phyloP scores from a whole-genome alignment of 2,888 invertebrate genomes.

The Polylopha cassiicola region DNA sequence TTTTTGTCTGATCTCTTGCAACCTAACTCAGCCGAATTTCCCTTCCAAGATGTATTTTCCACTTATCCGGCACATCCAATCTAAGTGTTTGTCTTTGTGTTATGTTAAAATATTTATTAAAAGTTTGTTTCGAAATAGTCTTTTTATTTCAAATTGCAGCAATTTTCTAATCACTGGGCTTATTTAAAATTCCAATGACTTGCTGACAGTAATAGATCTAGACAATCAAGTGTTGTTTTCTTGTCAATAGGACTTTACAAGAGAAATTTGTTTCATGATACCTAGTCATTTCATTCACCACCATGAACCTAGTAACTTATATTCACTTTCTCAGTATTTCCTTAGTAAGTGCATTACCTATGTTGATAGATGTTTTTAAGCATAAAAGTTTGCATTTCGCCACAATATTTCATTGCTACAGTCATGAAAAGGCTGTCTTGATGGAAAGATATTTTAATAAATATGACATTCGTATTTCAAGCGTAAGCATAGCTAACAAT shows the following conservation, averaged over 20 bases:
- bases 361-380: conserved; percentile 47
- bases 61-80: conserved; percentile 26
- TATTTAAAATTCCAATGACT: conserved; percentile 31
- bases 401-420: conserved; percentile 44
- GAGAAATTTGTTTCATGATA: conserved; percentile 7
- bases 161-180: conserved; percentile 10
- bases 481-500: conserved; percentile 23
- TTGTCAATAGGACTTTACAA: conserved; percentile 31
- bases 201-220: conserved; percentile 47
- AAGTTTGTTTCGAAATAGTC: conserved; percentile 7
- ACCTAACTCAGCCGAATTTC: conserved; percentile 86
- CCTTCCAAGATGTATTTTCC: conserved; percentile 86
- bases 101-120: conserved; percentile 17
- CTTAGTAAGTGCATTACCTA: conserved; percentile 27
- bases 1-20: conserved; percentile 85
- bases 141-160: conserved; percentile 23
- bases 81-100: conserved; percentile 1
- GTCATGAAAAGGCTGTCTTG: conserved; percentile 26
- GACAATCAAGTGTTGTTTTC: conserved; percentile 38
- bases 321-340: conserved; percentile 26
- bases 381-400: conserved; percentile 45
- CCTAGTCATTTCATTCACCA: conserved; percentile 10
- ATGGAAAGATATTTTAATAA: conserved; percentile 40
- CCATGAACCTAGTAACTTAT: conserved; percentile 27
- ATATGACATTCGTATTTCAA: conserved; percentile 33